These are phyloP conservation scores for Lomographa bimaculata DNA, from an alignment of 2,888 invertebrate genomes.

Conservation along the genomic window DNA sequence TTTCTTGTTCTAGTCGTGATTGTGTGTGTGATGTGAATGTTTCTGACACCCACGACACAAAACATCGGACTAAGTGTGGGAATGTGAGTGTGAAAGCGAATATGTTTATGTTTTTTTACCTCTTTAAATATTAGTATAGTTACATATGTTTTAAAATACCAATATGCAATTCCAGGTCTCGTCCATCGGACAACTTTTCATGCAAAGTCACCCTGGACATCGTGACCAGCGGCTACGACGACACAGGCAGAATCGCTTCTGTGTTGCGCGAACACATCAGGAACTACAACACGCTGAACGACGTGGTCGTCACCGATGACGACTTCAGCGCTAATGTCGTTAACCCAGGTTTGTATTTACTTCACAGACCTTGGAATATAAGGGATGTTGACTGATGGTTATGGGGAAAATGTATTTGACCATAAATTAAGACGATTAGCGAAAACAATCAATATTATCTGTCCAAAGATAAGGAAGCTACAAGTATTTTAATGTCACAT, in stretches of 20 bases:
- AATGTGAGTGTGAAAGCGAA: no score
- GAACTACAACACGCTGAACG: slow-evolving; percentile 77
- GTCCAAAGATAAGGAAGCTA: no score
- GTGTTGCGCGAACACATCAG: slow-evolving; percentile 84
- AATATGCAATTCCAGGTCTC: slow-evolving; percentile 71
- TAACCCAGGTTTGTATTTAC: slow-evolving; percentile 58
- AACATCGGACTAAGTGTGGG: no score
- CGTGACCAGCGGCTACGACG: slow-evolving; percentile 82
- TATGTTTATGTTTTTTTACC: no score
- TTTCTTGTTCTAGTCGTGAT: no score
- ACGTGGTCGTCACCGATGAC: slow-evolving; percentile 78
- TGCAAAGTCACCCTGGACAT: slow-evolving; percentile 88
- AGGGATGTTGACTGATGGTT: background rate
- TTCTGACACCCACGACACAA: no score
- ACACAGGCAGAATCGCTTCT: slow-evolving; percentile 75
- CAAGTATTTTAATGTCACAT: no score
- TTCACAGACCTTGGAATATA: background rate
- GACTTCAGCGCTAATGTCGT: slow-evolving; percentile 80
- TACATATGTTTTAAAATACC: no score
- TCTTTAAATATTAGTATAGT: no score
- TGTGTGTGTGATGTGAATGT: no score
- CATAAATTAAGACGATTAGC: no score
- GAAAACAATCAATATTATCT: no score
- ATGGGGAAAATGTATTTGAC: background rate
- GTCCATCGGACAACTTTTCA: slow-evolving; percentile 82